Evolutionary conservation across 2,888 invertebrate species (phyloP).

Genomic region (Ormyrus nitidulus): DNA sequence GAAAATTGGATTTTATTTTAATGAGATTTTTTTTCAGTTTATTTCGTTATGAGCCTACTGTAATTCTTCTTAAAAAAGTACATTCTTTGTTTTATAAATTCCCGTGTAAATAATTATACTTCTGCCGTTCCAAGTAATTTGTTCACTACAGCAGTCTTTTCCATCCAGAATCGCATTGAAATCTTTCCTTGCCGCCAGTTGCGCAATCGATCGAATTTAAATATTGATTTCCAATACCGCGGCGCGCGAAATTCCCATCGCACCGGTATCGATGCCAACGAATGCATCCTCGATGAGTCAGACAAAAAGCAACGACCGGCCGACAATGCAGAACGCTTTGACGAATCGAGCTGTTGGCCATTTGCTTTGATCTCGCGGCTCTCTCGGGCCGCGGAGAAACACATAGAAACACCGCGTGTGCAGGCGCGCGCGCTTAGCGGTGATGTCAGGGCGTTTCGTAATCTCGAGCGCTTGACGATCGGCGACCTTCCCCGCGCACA

Average conservation of each 20-base stretch:
- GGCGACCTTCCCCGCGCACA: constrained; percentile 48
- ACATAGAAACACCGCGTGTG: background rate
- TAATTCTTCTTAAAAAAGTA: too few relatives aligned
- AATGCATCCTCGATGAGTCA: constrained; percentile 5
- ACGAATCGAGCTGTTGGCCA: constrained; percentile 21
- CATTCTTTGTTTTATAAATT: too few relatives aligned
- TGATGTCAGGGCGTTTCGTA: constrained; percentile 48
- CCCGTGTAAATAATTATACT: too few relatives aligned
- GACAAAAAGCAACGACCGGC: background rate
- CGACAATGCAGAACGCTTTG: constrained; percentile 21
- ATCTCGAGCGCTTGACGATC: constrained; percentile 44
- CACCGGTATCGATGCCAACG: constrained; percentile 15
- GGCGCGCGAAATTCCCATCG: constrained; percentile 4
- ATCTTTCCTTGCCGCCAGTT: background rate
- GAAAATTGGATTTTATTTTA: too few relatives aligned
- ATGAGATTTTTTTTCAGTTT: too few relatives aligned
- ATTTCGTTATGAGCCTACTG: too few relatives aligned
- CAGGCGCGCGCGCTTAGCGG: constrained; percentile 2
- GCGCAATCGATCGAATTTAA: constrained; percentile 19
- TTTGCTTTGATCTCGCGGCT: background rate
- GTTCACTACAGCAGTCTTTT: too few relatives aligned
- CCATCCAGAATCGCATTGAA: too few relatives aligned
- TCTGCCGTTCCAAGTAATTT: too few relatives aligned
- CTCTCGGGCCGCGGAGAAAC: constrained; percentile 44
- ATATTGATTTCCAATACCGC: constrained; percentile 27